Base-by-base conservation (phyloP, 2,888 invertebrate genomes). In the Pseudoips prasinana region DNA sequence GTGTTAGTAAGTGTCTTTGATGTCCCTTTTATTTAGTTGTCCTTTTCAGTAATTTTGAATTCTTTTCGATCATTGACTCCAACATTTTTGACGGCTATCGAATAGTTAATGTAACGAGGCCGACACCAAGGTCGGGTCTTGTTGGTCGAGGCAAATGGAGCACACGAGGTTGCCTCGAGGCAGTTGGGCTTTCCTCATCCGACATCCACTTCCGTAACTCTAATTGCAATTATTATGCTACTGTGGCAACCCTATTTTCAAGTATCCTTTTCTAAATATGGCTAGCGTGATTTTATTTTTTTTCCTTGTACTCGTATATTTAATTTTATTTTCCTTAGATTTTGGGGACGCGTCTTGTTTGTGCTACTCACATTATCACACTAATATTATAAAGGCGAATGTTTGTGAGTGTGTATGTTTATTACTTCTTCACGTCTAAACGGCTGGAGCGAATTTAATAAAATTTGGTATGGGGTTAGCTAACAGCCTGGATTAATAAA, bases 151-250 rank as follows among this genome's bases (percentile, higher is more conserved):
- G 73, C 64, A 62, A 67, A 63, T 52, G 55, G 52, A 53, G 34
- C 53, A 59, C 44, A 39, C 50, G 66, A 81, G 80, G 81, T 67
- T 67, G 55, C 33, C 25, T 33, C 78, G 68, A 75, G 74, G 72
- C 58, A 35, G 46, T 36, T 63, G 64, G 70, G 58, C 78, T 83
- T 84, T 83, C 83, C 83, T 83, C 64, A 66, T 69, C 36, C 22
- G 54, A 42, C 38, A 25, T 8, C 29, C 25, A 53, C 67, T 74
- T 76, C 75, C 74, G 68, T 58, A 51, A 60, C 51, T 61, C 67
- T 65, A 66, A 64, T 58, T 47, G 49, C 46, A 40, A 73, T 73
- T 72, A 59, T 67, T 59, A 69, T 71, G 62, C 67, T 11, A 36
- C 37, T 36, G 47, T 52, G n/a, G 20, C 54, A 57, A 55, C 46